phyloP scores from a whole-genome alignment of 2,113 vertebrate species.

The Porphyrio hochstetteri region DNA sequence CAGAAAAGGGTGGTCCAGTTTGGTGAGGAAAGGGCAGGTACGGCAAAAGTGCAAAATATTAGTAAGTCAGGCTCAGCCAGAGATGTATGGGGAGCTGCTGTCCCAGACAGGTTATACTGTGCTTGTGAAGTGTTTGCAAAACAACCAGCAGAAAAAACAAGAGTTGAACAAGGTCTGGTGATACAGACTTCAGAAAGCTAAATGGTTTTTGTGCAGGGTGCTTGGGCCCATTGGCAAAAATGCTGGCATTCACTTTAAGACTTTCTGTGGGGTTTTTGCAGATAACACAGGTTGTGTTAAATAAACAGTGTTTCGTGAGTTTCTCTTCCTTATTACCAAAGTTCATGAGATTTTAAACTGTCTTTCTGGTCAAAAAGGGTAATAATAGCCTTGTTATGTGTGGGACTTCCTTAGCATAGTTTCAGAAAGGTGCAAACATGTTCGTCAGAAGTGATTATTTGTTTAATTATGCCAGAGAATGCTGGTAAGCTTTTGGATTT shows the following conservation, averaged over 20 bases:
- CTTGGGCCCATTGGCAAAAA: background rate
- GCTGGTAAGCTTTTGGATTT: constrained; percentile 59
- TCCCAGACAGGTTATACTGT: background rate
- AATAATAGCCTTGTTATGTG: constrained; percentile 8
- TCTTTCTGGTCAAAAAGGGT: constrained; percentile 7
- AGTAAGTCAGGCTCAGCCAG: background rate
- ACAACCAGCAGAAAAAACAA: background rate
- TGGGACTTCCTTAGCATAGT: background rate
- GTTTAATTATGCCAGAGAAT: constrained; percentile 55
- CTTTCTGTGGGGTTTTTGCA: background rate
- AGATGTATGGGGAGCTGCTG: background rate
- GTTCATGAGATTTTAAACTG: constrained; percentile 17
- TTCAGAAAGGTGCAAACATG: constrained; percentile 8
- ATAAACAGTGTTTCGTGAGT: background rate
- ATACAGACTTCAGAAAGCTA: background rate
- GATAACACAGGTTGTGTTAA: background rate
- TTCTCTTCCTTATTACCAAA: background rate
- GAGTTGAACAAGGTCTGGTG: background rate
- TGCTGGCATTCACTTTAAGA: background rate
- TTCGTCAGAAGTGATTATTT: constrained; percentile 37
- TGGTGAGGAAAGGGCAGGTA: background rate
- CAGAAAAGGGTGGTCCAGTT: background rate
- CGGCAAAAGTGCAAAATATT: background rate
- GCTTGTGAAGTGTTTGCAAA: background rate
- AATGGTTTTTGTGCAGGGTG: background rate